These are phyloP conservation scores for Lasius platythorax DNA, from an alignment of 2,888 invertebrate genomes.

Conservation along the genomic window DNA sequence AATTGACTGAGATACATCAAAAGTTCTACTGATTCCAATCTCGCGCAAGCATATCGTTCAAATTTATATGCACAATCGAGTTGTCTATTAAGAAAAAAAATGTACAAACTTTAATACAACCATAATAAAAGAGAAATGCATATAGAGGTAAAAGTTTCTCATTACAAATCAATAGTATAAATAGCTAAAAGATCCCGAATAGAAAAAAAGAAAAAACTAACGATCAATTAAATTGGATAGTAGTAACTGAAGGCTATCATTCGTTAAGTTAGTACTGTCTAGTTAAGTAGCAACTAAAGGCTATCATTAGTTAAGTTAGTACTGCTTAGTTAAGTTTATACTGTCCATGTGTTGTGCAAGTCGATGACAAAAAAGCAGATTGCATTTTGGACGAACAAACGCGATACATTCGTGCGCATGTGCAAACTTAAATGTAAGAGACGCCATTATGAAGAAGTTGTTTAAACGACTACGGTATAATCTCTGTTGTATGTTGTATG, in stretches of 20 bases:
- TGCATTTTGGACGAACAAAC: background rate
- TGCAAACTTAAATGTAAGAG: slow-evolving; percentile 51
- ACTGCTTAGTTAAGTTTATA: background rate
- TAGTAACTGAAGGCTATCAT: slow-evolving; percentile 14
- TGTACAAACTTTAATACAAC: too few relatives aligned
- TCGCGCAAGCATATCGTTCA: slow-evolving; percentile 57
- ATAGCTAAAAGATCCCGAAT: background rate
- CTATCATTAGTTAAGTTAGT: too few relatives aligned
- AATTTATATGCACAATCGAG: slow-evolving; percentile 57
- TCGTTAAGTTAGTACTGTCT: background rate
- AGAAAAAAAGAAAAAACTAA: too few relatives aligned
- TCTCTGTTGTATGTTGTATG: slow-evolving; percentile 70
- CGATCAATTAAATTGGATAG: background rate
- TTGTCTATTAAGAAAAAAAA: slow-evolving; percentile 40
- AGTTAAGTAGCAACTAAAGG: too few relatives aligned
- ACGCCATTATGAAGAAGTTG: slow-evolving; percentile 54
- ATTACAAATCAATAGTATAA: slow-evolving; percentile 46
- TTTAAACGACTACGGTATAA: slow-evolving; percentile 53
- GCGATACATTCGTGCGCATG: slow-evolving; percentile 59
- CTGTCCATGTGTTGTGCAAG: background rate
- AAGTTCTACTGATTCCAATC: slow-evolving; percentile 53
- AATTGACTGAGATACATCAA: slow-evolving; percentile 16
- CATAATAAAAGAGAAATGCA: too few relatives aligned
- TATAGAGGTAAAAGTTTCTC: slow-evolving; percentile 56
- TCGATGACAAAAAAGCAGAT: background rate